Conservation (phyloP, 2,113 vertebrate species). For the Sebastes fasciatus region DNA sequence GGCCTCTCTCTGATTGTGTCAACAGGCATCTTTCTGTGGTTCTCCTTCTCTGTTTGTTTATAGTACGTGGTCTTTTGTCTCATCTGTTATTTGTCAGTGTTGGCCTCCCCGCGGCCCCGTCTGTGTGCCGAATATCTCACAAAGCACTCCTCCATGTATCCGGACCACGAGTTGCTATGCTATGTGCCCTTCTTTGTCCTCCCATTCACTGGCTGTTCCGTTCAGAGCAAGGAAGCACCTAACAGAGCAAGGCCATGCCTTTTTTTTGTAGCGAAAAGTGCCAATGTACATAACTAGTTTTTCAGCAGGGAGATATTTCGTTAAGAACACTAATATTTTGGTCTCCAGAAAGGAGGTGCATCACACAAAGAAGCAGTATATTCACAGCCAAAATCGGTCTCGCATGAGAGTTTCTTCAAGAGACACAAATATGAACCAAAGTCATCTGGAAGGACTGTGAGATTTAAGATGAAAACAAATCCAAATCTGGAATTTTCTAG, state of each 20-base stretch:
- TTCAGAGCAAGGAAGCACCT: slow-evolving; percentile 38
- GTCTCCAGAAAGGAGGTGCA: slow-evolving; percentile 49
- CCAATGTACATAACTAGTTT: slow-evolving; percentile 67
- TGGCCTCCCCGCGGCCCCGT: slow-evolving; percentile 40
- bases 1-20: slow-evolving; percentile 71
- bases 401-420: slow-evolving; percentile 11
- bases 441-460: slow-evolving; percentile 15
- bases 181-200: slow-evolving; percentile 22
- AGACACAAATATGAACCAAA: slow-evolving; percentile 31
- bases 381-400: slow-evolving; percentile 30
- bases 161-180: slow-evolving; percentile 15
- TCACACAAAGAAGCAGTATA: slow-evolving; percentile 57
- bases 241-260: slow-evolving; percentile 43
- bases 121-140: slow-evolving; percentile 37
- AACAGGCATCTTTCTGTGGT: slow-evolving; percentile 65
- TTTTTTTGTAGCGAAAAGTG: slow-evolving; percentile 42
- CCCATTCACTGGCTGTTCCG: slow-evolving; percentile 19
- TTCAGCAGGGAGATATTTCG: slow-evolving; percentile 64
- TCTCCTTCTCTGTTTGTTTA: slow-evolving; percentile 59
- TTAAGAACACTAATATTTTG: slow-evolving; percentile 61
- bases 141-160: slow-evolving; percentile 37
- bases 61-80: slow-evolving; percentile 58
- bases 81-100: slow-evolving; percentile 56
- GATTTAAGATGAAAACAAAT: slow-evolving; percentile 53
- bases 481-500: slow-evolving; percentile 35